Evolutionary conservation across 2,113 vertebrate species (phyloP).

Genomic region (Geococcyx californianus): DNA sequence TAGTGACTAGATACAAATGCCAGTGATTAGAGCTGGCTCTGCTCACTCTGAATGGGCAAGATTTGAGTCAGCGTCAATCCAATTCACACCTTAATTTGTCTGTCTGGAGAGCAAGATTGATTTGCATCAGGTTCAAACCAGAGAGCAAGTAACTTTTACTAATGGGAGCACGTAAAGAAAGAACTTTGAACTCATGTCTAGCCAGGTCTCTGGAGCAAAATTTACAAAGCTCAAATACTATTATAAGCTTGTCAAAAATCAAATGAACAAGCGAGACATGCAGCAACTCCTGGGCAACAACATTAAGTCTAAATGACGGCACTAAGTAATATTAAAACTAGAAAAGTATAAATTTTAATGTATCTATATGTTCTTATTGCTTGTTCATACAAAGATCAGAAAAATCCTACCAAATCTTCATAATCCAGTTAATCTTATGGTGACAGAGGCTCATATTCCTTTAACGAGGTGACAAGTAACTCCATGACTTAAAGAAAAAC

Average conservation of each 20-base stretch:
- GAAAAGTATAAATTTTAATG: neutral
- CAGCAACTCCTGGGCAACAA: neutral
- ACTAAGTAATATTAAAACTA: neutral
- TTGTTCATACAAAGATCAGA: neutral
- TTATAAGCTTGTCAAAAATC: neutral
- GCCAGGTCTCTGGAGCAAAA: neutral
- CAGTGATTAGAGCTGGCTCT: slow-evolving; percentile 3
- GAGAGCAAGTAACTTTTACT: neutral
- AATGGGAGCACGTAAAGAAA: neutral
- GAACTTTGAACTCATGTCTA: neutral
- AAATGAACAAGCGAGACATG: neutral
- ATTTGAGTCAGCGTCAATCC: neutral
- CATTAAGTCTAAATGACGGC: neutral
- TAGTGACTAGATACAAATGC: slow-evolving; percentile 2
- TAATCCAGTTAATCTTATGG: neutral
- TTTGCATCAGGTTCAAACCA: slow-evolving; percentile 1
- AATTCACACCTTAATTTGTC: neutral
- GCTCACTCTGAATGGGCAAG: neutral
- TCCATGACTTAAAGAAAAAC: neutral
- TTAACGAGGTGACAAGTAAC: neutral
- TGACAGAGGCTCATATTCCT: neutral
- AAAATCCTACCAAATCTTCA: neutral
- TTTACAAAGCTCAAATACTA: neutral
- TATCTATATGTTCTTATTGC: neutral
- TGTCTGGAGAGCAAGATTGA: neutral